Evolutionary conservation across 1,140 invertebrate species (phyloP), one percentile per base, ranked within the genome.

Genomic region (Lutraria rhynchaena): DNA sequence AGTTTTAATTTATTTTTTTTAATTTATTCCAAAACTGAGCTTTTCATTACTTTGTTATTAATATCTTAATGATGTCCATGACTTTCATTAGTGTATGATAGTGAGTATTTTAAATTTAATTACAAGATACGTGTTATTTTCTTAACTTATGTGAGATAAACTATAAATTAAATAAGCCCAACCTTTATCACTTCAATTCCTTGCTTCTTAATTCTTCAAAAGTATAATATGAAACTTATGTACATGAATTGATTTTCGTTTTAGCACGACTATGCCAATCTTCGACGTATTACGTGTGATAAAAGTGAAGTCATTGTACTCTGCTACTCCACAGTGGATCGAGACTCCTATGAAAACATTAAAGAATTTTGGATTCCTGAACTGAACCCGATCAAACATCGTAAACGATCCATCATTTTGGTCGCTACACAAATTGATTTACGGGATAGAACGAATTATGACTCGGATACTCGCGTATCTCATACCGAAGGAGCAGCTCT

Each of bases 231-330:
- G n/a, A 41, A 41, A 41, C 37, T 7, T 41, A 7, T 41, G 5
- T 41, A 41, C 37, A 41, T 41, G 37, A n/a, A n/a, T n/a, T n/a
- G n/a, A n/a, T 41, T 41, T 41, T 41, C 15, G 15, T 83, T 84
- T 29, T 97, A 98, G 90, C 97, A 98, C 93, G 97, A 98, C 93
- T 98, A 98, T 89, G 97, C 98, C 91, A 94, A 97, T 86, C 93
- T 99, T 70, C 94, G 98, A 89, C 97, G 97, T 17, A 93, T 99
- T 7, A 98, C 97, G 33, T 99, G 99, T 93, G 97, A 97, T 86
- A 97, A 98, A 92, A 99, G 98, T 29, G 98, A 99, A 93, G 98
- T 99, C 71, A 99, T 99, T 94, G 95, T 99, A 83, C 98, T 99
- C 58, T 99, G 98, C 94, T 99, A 99, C 93, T 99, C 98, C 87